These are phyloP conservation scores for Trisateles emortualis DNA, from an alignment of 2,888 invertebrate species.

Conservation along the genomic window DNA sequence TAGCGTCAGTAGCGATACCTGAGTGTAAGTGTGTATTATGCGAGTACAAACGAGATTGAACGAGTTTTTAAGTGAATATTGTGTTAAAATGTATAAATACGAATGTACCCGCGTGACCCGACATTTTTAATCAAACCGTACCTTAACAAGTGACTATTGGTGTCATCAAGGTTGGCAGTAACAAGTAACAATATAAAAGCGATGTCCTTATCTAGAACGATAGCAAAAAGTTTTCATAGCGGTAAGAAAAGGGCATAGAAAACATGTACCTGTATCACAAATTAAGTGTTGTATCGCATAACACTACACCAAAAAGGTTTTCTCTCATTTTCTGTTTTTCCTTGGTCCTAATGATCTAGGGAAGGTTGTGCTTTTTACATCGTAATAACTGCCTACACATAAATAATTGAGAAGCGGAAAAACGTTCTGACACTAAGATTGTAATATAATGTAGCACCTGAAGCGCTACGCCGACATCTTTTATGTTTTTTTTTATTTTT, in stretches of 20 bases:
- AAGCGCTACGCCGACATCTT: slow-evolving; percentile 12
- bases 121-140: too few relatives aligned
- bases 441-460: slow-evolving; percentile 34
- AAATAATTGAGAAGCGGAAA: slow-evolving; percentile 50
- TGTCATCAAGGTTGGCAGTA: too few relatives aligned
- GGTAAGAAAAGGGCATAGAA: slow-evolving; percentile 37
- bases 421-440: slow-evolving; percentile 40
- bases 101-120: too few relatives aligned
- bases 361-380: slow-evolving; percentile 54
- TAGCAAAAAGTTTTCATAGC: slow-evolving; percentile 15
- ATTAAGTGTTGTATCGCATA: slow-evolving; percentile 51
- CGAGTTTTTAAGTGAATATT: too few relatives aligned
- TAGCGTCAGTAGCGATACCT: too few relatives aligned
- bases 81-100: too few relatives aligned
- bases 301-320: slow-evolving; percentile 51
- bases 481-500: slow-evolving; percentile 20
- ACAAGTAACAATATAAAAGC: too few relatives aligned
- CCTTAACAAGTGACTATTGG: too few relatives aligned
- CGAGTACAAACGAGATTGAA: too few relatives aligned
- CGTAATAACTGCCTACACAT: slow-evolving; percentile 52
- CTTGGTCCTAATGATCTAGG: slow-evolving; percentile 56
- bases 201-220: slow-evolving; percentile 27
- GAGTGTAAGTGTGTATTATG: too few relatives aligned
- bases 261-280: slow-evolving; percentile 51
- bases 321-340: slow-evolving; percentile 56